Evolutionary conservation across 2,888 invertebrate genomes (phyloP).

Genomic region (Charanyca ferruginea): DNA sequence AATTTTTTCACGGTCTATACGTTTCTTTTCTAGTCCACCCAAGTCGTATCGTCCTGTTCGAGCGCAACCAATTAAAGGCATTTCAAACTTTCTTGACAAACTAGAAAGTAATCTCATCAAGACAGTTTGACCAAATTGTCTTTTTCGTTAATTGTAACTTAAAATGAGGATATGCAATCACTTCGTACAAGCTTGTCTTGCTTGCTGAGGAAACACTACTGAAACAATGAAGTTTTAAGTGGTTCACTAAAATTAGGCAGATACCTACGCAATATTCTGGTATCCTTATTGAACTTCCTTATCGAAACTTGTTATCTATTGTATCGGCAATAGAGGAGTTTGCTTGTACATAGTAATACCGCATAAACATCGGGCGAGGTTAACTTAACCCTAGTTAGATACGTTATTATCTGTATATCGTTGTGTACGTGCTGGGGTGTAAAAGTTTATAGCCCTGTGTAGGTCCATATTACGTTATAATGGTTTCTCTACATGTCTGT

Average conservation of each 20-base stretch:
- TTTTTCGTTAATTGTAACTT: slow-evolving; percentile 32
- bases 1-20: background rate
- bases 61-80: slow-evolving; percentile 36
- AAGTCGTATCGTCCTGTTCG: slow-evolving; percentile 17
- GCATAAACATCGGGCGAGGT: slow-evolving; percentile 54
- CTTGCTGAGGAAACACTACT: slow-evolving; percentile 5
- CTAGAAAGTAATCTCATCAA: slow-evolving; percentile 31
- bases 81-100: slow-evolving; percentile 37
- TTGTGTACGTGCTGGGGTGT: slow-evolving; percentile 54
- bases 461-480: slow-evolving; percentile 54
- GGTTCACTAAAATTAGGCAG: slow-evolving; percentile 60
- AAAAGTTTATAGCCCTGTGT: slow-evolving; percentile 57
- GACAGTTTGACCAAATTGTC: slow-evolving; percentile 9
- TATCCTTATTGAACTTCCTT: slow-evolving; percentile 64
- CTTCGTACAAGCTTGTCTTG: background rate
- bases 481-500: slow-evolving; percentile 47
- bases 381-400: slow-evolving; percentile 61
- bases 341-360: slow-evolving; percentile 53
- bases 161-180: slow-evolving; percentile 29
- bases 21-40: slow-evolving; percentile 5
- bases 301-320: slow-evolving; percentile 61
- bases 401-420: slow-evolving; percentile 54
- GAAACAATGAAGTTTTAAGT: slow-evolving; percentile 54
- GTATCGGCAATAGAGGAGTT: slow-evolving; percentile 65
- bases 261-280: slow-evolving; percentile 56